Conservation (phyloP, 2,888 invertebrate genomes). For the Yponomeuta sedellus region DNA sequence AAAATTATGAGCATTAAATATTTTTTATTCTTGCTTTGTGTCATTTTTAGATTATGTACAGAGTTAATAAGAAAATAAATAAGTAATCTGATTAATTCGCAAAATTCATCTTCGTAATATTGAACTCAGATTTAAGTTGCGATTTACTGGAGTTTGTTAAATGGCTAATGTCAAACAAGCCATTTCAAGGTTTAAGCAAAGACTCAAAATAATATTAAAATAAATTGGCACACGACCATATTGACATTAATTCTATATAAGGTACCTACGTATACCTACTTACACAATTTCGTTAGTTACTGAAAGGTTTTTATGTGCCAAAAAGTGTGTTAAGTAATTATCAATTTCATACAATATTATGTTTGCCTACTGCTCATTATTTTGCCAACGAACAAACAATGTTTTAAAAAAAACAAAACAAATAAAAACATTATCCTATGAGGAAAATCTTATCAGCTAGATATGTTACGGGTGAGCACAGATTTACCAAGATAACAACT, state of each 20-base stretch:
- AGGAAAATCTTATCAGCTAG: background rate
- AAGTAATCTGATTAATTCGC: too few relatives aligned
- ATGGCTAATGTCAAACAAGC: background rate
- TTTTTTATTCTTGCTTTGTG: conserved; percentile 34
- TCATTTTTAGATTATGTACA: conserved; percentile 62
- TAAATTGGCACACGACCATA: background rate
- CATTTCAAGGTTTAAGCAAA: background rate
- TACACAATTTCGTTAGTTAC: background rate
- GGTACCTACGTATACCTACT: background rate
- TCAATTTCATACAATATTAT: background rate
- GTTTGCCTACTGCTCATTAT: too few relatives aligned
- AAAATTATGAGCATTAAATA: conserved; percentile 57
- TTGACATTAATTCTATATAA: background rate
- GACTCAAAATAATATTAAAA: background rate
- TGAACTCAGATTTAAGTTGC: too few relatives aligned
- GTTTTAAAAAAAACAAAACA: too few relatives aligned
- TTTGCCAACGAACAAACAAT: too few relatives aligned
- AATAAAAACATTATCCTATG: background rate
- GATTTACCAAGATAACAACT: too few relatives aligned
- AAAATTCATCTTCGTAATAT: too few relatives aligned
- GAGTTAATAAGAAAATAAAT: background rate
- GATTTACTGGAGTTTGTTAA: too few relatives aligned
- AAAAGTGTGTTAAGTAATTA: background rate
- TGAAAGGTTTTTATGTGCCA: background rate
- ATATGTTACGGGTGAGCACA: background rate